Evolutionary conservation across 2,113 vertebrate species (phyloP).

Genomic region (Epinephelus lanceolatus): DNA sequence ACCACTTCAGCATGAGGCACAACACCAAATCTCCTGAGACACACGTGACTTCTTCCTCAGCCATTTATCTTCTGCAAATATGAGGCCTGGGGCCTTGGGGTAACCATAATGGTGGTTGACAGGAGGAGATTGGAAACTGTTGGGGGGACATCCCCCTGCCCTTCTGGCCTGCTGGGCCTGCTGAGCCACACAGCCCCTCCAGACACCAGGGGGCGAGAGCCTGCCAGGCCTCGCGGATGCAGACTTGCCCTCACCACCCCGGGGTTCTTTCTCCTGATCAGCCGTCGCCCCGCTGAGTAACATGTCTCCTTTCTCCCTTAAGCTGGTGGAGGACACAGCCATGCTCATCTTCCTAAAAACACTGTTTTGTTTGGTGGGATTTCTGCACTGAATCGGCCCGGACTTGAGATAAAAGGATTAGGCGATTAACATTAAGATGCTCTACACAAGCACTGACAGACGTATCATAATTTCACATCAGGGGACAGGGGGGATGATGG

Average conservation of each 20-base stretch:
- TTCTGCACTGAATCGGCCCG: slow-evolving; percentile 73
- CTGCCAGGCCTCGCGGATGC: slow-evolving; percentile 51
- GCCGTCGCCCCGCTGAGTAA: slow-evolving; percentile 72
- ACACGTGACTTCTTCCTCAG: slow-evolving; percentile 53
- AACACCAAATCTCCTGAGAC: slow-evolving; percentile 57
- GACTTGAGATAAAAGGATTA: slow-evolving; percentile 85
- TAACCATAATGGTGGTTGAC: slow-evolving; percentile 67
- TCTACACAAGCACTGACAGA: slow-evolving; percentile 77
- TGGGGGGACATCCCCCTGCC: slow-evolving; percentile 51
- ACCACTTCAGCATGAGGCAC: slow-evolving; percentile 56
- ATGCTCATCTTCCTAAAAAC: slow-evolving; percentile 76
- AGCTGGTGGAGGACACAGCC: slow-evolving; percentile 66
- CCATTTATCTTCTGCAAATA: slow-evolving; percentile 73
- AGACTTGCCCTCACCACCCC: slow-evolving; percentile 56
- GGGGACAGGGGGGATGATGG: slow-evolving; percentile 28
- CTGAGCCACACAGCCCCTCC: slow-evolving; percentile 61
- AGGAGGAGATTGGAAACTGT: slow-evolving; percentile 73
- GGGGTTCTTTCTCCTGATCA: slow-evolving; percentile 67
- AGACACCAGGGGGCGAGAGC: slow-evolving; percentile 73
- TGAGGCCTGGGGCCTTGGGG: slow-evolving; percentile 55
- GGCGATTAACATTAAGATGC: slow-evolving; percentile 79
- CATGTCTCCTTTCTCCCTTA: slow-evolving; percentile 76
- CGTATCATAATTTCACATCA: slow-evolving; percentile 76
- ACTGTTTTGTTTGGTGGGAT: slow-evolving; percentile 78
- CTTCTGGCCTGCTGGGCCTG: slow-evolving; percentile 61